A percentile compares a stretch with the other conserved stretches of the same genome.
Evolutionary conservation across 2,888 invertebrate genomes (phyloP).

Genomic region (Auanema freiburgensis): DNA sequence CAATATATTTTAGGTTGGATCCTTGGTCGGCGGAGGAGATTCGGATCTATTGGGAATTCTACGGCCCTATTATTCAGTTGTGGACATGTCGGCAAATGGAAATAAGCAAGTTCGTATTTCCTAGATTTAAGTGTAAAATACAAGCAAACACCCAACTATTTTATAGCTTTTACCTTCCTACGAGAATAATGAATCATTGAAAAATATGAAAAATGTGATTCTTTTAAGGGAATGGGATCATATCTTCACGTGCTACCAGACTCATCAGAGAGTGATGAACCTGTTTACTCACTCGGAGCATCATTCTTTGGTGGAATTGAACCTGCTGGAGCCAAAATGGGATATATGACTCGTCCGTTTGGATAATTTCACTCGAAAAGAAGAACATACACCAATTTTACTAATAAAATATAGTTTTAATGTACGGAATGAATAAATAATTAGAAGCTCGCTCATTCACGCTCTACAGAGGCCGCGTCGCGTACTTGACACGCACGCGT

Average conservation of each 20-base stretch:
- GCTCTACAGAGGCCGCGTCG: too few species aligned
- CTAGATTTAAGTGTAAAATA: neutral
- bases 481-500: too few species aligned
- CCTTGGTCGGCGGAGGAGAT: conserved; percentile 52
- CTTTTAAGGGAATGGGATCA: conserved; percentile 52
- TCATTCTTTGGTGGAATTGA: conserved; percentile 56
- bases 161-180: neutral
- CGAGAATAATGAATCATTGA: neutral
- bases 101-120: conserved; percentile 44
- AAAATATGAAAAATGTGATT: neutral
- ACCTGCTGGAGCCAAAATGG: conserved; percentile 55
- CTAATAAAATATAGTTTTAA: too few species aligned
- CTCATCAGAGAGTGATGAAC: conserved; percentile 53
- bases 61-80: conserved; percentile 58
- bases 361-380: conserved; percentile 23
- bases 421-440: too few species aligned
- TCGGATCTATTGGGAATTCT: conserved; percentile 51
- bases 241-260: conserved; percentile 58
- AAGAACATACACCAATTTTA: too few species aligned
- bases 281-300: conserved; percentile 54
- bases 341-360: conserved; percentile 51
- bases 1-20: conserved; percentile 36
- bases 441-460: too few species aligned
- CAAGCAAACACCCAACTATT: conserved; percentile 1
- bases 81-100: conserved; percentile 59